These are phyloP conservation scores for Lathamus discolor DNA, from an alignment of 2,113 vertebrate species.

Conservation along the genomic window DNA sequence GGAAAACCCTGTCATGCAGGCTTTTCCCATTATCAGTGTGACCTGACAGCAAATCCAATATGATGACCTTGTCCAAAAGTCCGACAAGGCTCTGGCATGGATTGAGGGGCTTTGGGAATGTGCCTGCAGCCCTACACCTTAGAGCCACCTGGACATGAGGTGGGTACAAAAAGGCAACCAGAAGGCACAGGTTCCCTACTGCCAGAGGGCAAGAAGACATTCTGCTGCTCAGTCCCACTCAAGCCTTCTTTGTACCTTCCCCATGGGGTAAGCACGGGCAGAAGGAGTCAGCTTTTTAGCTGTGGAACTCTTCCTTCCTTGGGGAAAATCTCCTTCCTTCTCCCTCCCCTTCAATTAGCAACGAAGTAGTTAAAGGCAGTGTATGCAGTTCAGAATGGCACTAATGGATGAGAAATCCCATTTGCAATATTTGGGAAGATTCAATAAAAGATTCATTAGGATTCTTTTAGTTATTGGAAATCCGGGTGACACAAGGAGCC, in stretches of 20 bases:
- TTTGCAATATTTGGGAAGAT: slow-evolving; percentile 16
- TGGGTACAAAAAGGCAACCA: neutral
- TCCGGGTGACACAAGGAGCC: neutral
- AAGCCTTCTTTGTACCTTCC: neutral
- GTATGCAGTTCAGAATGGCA: neutral
- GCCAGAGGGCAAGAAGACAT: neutral
- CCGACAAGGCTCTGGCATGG: neutral
- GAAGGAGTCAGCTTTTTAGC: neutral
- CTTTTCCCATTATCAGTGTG: neutral
- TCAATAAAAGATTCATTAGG: slow-evolving; percentile 40
- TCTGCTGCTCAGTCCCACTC: neutral
- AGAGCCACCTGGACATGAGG: neutral
- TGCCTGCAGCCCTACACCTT: neutral
- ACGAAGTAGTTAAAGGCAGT: neutral
- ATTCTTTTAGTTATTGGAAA: slow-evolving; percentile 24
- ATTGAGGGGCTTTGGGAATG: neutral
- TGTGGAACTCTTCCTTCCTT: neutral
- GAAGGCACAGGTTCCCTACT: neutral
- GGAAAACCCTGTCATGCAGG: neutral
- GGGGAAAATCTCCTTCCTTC: neutral
- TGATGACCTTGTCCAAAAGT: neutral
- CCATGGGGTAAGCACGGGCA: accelerated
- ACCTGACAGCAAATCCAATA: neutral
- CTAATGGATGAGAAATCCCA: slow-evolving; percentile 22
- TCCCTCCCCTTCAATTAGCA: neutral